phyloP scores from a whole-genome alignment of 2,797 vertebrate species.

The Craterocephalus amniculus region DNA sequence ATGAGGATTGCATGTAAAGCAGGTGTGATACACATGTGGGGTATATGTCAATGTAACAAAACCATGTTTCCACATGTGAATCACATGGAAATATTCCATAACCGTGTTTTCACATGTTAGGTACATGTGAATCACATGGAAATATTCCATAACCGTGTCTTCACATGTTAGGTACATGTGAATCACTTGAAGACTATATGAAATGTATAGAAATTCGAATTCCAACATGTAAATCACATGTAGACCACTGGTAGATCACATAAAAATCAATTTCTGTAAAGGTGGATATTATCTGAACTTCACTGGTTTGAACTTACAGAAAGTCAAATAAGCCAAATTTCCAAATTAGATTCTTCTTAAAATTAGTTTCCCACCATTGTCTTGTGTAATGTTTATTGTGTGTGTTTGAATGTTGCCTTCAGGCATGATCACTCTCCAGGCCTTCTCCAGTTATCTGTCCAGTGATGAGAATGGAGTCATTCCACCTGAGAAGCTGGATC shows the following conservation, averaged over 20 bases:
- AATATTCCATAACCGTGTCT: no score
- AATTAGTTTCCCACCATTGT: not conserved
- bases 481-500: slow-evolving; percentile 96
- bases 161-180: no score
- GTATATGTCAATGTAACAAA: not conserved
- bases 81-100: not conserved
- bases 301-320: no score
- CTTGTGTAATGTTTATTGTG: not conserved
- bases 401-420: slow-evolving; percentile 7
- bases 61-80: not conserved
- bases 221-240: no score
- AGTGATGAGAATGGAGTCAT: slow-evolving; percentile 96
- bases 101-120: no score
- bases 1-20: not conserved
- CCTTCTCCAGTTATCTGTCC: slow-evolving; percentile 92
- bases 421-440: slow-evolving; percentile 94
- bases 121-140: no score
- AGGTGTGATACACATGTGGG: not conserved
- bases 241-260: no score
- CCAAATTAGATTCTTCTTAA: not conserved
- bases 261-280: no score
- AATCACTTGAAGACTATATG: no score
- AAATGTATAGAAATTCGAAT: no score
- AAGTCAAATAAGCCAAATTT: no score
- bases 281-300: no score